Conservation (phyloP, 2,113 vertebrate genomes). For the Elanus axillaris region DNA sequence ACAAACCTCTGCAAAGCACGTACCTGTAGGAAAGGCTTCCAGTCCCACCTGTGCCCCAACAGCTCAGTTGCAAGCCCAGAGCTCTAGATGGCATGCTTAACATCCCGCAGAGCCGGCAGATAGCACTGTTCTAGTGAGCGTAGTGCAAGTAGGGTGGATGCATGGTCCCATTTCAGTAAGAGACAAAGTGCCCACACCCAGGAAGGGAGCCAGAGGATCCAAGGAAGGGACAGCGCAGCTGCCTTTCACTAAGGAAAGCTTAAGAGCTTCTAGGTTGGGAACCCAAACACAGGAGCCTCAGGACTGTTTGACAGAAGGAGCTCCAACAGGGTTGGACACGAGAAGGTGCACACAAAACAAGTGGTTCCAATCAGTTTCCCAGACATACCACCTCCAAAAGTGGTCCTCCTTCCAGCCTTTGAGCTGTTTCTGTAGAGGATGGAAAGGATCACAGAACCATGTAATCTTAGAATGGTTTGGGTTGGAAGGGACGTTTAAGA, state of each 20-base stretch:
- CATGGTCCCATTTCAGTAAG: background rate
- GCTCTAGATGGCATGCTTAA: background rate
- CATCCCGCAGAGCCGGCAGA: accelerated
- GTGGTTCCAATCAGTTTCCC: background rate
- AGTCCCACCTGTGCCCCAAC: background rate
- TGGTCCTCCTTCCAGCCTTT: background rate
- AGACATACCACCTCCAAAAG: background rate
- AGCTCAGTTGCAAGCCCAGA: background rate
- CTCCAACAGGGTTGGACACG: background rate
- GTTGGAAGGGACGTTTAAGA: background rate
- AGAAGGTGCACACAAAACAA: background rate
- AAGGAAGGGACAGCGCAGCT: background rate
- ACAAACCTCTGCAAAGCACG: background rate
- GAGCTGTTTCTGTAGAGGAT: background rate
- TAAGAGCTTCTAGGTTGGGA: background rate
- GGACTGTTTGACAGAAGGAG: background rate
- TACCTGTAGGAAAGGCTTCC: background rate
- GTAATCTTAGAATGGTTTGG: background rate
- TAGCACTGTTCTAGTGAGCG: background rate
- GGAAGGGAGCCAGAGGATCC: background rate
- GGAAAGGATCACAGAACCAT: background rate
- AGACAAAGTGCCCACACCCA: background rate
- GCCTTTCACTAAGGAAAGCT: background rate
- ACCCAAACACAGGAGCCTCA: background rate
- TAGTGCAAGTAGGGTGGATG: background rate